phyloP scores from a whole-genome alignment of 2,888 invertebrate species.

The Leucophora obtusa region DNA sequence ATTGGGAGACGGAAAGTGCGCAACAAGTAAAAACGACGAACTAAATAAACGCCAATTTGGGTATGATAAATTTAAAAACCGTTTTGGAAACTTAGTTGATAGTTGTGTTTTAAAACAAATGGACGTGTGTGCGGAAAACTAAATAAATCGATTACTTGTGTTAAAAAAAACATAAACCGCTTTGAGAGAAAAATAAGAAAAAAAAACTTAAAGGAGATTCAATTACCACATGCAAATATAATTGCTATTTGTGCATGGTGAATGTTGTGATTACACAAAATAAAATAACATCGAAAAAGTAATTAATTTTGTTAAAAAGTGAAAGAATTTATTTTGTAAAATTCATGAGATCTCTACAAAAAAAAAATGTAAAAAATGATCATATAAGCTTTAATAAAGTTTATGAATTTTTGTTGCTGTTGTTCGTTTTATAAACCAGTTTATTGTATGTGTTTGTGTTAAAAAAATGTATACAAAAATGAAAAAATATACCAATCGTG shows the following conservation, averaged over 20 bases:
- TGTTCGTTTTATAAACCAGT: conserved; percentile 60
- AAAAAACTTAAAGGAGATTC: conserved; percentile 25
- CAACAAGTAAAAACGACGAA: conserved; percentile 32
- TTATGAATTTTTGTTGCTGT: conserved; percentile 52
- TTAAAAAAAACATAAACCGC: conserved; percentile 16
- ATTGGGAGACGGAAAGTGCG: conserved; percentile 17
- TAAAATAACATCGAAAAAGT: not conserved
- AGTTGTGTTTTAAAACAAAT: conserved; percentile 54
- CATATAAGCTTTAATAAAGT: conserved; percentile 25
- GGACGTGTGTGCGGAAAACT: conserved; percentile 44
- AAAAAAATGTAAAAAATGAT: conserved; percentile 26
- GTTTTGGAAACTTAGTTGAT: conserved; percentile 55
- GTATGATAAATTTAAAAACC: conserved; percentile 32
- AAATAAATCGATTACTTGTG: conserved; percentile 8
- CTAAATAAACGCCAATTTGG: conserved; percentile 21
- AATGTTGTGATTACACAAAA: conserved; percentile 10
- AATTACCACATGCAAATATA: conserved; percentile 12
- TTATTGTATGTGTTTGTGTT: conserved; percentile 59
- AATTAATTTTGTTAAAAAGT: conserved; percentile 27
- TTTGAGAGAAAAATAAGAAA: conserved; percentile 8
- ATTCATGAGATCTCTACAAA: conserved; percentile 8
- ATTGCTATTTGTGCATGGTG: conserved; percentile 21
- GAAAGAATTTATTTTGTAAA: conserved; percentile 34
- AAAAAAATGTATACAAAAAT: conserved; percentile 34
- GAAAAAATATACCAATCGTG: conserved; percentile 31